Evolutionary conservation across 2,113 vertebrate species (phyloP).

Genomic region (Furnarius figulus): DNA sequence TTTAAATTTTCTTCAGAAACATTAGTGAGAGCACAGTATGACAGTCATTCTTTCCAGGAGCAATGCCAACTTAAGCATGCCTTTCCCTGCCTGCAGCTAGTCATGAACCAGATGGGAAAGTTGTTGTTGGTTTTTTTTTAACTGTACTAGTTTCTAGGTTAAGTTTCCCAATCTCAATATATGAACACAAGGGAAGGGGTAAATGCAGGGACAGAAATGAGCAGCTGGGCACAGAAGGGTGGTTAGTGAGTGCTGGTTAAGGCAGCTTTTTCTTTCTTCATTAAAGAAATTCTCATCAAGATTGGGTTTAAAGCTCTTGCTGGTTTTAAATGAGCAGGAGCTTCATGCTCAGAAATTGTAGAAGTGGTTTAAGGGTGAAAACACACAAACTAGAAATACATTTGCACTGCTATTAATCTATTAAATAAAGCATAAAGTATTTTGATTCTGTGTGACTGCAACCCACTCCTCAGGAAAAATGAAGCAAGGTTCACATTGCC

Average conservation of each 20-base stretch:
- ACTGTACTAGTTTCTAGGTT: background rate
- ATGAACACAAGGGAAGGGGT: background rate
- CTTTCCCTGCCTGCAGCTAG: background rate
- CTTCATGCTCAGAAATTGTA: background rate
- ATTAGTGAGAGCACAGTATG: background rate
- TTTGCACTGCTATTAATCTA: background rate
- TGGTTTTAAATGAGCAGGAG: background rate
- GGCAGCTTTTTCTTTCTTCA: background rate
- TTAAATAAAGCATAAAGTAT: background rate
- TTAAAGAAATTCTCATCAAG: background rate
- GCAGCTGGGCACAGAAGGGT: background rate
- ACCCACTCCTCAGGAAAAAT: background rate
- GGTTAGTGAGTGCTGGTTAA: background rate
- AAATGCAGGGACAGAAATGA: background rate
- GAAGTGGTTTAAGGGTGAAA: background rate
- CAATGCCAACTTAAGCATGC: background rate
- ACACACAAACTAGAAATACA: background rate
- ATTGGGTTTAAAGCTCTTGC: background rate
- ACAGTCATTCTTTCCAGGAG: background rate
- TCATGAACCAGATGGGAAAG: background rate
- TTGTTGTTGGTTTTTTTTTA: background rate
- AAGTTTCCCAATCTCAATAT: background rate
- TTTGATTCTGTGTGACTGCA: background rate
- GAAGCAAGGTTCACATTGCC: background rate
- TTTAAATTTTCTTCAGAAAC: background rate